phyloP scores from a whole-genome alignment of 2,113 vertebrate species.

The Mugil cephalus region DNA sequence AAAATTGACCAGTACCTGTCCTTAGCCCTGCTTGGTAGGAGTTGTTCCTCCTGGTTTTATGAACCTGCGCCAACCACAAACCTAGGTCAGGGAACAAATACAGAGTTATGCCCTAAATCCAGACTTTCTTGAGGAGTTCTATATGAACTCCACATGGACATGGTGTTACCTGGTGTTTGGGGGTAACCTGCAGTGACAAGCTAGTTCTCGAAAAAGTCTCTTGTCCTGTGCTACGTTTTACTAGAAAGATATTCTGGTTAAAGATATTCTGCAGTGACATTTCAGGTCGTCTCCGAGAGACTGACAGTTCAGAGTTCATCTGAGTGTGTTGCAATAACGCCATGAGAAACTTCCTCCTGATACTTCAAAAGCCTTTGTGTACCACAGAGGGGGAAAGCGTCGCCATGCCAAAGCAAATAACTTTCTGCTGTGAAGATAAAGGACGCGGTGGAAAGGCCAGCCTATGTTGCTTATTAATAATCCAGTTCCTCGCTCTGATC shows the following conservation, averaged over 20 bases:
- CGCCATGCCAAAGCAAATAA: constrained; percentile 67
- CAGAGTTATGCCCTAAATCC: too few species aligned
- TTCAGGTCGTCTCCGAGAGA: not conserved
- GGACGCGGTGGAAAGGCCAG: constrained; percentile 17
- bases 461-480: constrained; percentile 48
- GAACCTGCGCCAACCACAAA: too few species aligned
- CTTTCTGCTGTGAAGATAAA: constrained; percentile 64
- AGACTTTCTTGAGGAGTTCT: too few species aligned
- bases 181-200: too few species aligned
- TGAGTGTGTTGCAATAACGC: constrained; percentile 4
- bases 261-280: not conserved
- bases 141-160: too few species aligned
- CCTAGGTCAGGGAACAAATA: too few species aligned
- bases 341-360: constrained; percentile 21
- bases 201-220: not conserved
- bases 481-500: constrained; percentile 60
- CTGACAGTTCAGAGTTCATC: constrained; percentile 16
- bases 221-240: not conserved
- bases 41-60: too few species aligned
- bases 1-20: too few species aligned
- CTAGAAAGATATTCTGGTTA: not conserved
- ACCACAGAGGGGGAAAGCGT: constrained; percentile 36
- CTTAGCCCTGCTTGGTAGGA: too few species aligned
- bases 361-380: constrained; percentile 71
- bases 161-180: too few species aligned